Percentiles rank a stretch among this genome's conserved stretches.
Conservation (phyloP, 2,797 vertebrate genomes). For the Clamator glandarius region DNA sequence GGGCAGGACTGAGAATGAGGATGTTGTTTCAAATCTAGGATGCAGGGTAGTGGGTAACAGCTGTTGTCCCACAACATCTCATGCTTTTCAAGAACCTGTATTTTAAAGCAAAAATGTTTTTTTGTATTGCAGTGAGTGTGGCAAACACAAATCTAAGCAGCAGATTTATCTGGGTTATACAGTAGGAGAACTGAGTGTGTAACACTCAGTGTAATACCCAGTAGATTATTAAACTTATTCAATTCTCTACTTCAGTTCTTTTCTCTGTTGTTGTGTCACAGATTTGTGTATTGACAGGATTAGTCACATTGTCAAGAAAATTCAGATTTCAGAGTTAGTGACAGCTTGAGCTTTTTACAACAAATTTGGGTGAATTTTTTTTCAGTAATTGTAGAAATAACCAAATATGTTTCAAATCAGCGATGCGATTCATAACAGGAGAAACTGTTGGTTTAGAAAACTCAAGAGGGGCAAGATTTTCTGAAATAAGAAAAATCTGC, state of each 20-base stretch:
- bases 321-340: background rate
- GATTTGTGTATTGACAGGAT: background rate
- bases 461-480: background rate
- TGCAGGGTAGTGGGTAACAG: fast-evolving
- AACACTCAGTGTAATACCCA: background rate
- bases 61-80: background rate
- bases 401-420: background rate
- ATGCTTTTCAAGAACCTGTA: background rate
- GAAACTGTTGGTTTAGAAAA: background rate
- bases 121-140: fast-evolving
- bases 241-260: background rate
- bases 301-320: background rate
- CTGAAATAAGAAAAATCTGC: background rate
- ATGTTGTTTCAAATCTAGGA: background rate
- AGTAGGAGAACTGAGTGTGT: background rate
- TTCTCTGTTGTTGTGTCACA: background rate
- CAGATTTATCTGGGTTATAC: background rate
- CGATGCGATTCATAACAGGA: background rate
- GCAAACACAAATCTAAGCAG: background rate
- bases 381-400: background rate
- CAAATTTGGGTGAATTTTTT: background rate
- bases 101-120: background rate
- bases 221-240: fast-evolving
- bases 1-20: background rate
- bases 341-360: background rate